Evolutionary conservation across 2,888 invertebrate genomes (phyloP).

Genomic region (Tipula helvola): DNA sequence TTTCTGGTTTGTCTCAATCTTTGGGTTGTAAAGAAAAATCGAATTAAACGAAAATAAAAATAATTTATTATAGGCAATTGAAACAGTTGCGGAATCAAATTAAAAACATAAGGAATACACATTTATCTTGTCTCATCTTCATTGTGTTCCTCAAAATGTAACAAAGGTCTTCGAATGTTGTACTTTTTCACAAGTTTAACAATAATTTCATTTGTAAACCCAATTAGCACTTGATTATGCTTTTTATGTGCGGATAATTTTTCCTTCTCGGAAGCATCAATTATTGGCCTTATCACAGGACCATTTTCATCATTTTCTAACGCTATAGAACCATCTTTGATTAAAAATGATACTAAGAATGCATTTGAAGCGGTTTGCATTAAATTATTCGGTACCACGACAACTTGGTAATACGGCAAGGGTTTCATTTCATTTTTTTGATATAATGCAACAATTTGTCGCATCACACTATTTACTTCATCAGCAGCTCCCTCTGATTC

Average conservation of each 20-base stretch:
- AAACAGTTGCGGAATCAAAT: too few species aligned
- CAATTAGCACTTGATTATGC: background rate
- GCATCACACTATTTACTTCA: background rate
- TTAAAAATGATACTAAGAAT: slow-evolving; percentile 45
- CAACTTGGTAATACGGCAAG: slow-evolving; percentile 42
- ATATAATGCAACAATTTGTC: slow-evolving; percentile 19
- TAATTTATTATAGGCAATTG: too few species aligned
- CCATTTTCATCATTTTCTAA: slow-evolving; percentile 34
- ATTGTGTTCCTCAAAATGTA: background rate
- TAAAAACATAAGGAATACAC: too few species aligned
- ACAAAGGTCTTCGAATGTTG: background rate
- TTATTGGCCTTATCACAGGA: slow-evolving; percentile 24
- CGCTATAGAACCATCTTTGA: slow-evolving; percentile 39
- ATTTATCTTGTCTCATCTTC: background rate
- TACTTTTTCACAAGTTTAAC: background rate
- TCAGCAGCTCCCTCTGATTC: background rate
- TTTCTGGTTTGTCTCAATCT: too few species aligned
- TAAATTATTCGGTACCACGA: slow-evolving; percentile 42
- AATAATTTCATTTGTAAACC: background rate
- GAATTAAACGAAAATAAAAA: too few species aligned
- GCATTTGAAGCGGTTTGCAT: slow-evolving; percentile 45
- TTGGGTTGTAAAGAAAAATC: too few species aligned
- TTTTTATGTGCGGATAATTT: background rate
- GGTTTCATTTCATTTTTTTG: slow-evolving; percentile 32
- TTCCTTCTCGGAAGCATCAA: slow-evolving; percentile 16